Base-by-base conservation (phyloP, 2,797 vertebrate species). In the Rhynchonycteris naso region DNA sequence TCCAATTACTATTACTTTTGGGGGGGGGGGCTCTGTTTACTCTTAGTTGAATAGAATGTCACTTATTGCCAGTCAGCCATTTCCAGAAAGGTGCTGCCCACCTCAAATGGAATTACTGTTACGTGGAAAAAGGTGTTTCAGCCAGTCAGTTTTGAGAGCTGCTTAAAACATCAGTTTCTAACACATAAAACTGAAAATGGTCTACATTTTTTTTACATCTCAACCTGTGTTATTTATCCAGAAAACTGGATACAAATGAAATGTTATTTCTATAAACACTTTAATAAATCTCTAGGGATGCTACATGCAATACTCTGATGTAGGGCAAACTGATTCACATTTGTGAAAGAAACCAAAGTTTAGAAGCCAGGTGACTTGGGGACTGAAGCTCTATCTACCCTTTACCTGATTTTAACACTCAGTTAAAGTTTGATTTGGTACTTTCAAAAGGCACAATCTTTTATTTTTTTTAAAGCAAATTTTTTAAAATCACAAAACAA, bases 1-100 rank as follows among this genome's bases (percentile, higher is more conserved):
- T 79, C 90, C 91, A 95, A 95, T 94, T 85, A 66, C 54, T 88
- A 95, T 94, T 85, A 66, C 54, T 88, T 92, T 91, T 89, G 91
- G 90, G 66, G 80, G 58, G 28, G 65, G 19, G n/a, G 19, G n/a
- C 69, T 96, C 81, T 81, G 35, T 79, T 84, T 92, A 94, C 94
- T 92, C 47, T 85, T 83, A 78, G 92, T 82, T 88, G 88, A 93
- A 91, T 58, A 93, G 84, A 90, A 93, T 33, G 33, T 79, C 72
- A 94, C 56, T 95, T 68, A 85, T 90, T 68, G 88, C 56, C 50
- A 59, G 30, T 72, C 19, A 43, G 79, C 61, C 43, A 74, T 92
- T 94, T 96, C 89, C 71, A 81, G 85, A 91, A 88, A 91, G 35
- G 33, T 21, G 71, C 76, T 85, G 79, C 69, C 69, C 54, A 76